A percentile compares a stretch with the other conserved stretches of the same genome.
phyloP scores from a whole-genome alignment of 1,140 invertebrate species.

The Drosophila jambulina region DNA sequence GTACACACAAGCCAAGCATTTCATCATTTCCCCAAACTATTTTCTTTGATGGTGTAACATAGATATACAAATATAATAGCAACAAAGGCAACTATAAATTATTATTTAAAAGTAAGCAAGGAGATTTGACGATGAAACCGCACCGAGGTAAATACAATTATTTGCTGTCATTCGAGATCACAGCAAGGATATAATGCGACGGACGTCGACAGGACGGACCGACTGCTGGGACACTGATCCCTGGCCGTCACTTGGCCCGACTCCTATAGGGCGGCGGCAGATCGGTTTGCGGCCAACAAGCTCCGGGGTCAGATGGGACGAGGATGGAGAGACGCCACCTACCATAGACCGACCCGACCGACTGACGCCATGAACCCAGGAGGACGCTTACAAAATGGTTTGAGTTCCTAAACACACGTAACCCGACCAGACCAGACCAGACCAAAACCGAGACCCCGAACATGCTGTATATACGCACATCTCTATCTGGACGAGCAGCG shows the following conservation, averaged over 20 bases:
- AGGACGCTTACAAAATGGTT: constrained; percentile 71
- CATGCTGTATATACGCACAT: constrained; percentile 78
- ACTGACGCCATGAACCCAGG: constrained; percentile 48
- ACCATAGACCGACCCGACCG: constrained; percentile 40
- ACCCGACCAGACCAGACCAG: constrained; percentile 47
- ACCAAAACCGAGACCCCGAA: constrained; percentile 22
- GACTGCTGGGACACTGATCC: neutral
- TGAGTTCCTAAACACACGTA: constrained; percentile 78
- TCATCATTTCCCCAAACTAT: constrained; percentile 57
- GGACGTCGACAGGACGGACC: neutral
- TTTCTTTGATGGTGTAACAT: constrained; percentile 82
- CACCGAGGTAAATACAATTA: constrained; percentile 16
- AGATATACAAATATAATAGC: constrained; percentile 69
- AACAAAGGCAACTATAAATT: constrained; percentile 25
- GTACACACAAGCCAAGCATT: constrained; percentile 32
- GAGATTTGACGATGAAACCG: constrained; percentile 1
- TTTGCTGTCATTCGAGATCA: neutral
- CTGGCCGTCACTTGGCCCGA: constrained; percentile 11
- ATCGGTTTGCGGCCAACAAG: constrained; percentile 7
- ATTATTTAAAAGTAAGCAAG: constrained; percentile 16
- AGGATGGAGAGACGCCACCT: neutral
- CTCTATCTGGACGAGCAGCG: constrained; percentile 37
- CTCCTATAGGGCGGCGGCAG: neutral
- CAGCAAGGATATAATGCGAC: constrained; percentile 1
- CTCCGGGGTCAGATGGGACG: constrained; percentile 23